Evolutionary conservation across 2,113 vertebrate genomes (phyloP).

Genomic region (Loxodonta africana): DNA sequence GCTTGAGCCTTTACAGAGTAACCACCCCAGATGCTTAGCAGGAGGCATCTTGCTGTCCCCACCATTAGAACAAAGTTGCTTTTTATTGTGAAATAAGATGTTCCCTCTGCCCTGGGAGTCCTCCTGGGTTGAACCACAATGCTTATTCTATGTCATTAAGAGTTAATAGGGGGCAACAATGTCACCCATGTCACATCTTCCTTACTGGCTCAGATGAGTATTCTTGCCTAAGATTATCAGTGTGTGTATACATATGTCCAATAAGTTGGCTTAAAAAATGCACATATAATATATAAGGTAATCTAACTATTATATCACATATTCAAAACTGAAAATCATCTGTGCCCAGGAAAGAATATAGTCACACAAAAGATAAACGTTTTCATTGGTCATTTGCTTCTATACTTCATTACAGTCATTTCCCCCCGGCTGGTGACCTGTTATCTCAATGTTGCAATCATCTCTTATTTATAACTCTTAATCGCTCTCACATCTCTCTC

Average conservation of each 20-base stretch:
- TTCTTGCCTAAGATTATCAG: background rate
- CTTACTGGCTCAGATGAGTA: background rate
- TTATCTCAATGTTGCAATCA: background rate
- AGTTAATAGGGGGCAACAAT: background rate
- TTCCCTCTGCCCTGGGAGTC: background rate
- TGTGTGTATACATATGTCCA: rapidly evolving
- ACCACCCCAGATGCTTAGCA: background rate
- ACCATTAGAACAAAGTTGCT: background rate
- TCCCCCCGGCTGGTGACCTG: background rate
- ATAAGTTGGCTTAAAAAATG: background rate
- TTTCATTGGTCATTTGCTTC: constrained; percentile 28
- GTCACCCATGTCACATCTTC: background rate
- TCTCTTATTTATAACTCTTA: background rate
- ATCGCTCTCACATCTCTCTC: background rate
- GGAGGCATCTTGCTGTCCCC: background rate
- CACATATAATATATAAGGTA: background rate
- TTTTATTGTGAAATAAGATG: constrained; percentile 51
- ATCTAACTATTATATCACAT: background rate
- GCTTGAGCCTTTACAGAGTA: background rate
- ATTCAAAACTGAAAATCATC: background rate
- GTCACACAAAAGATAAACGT: constrained; percentile 30
- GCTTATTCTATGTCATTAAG: constrained; percentile 13
- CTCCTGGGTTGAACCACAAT: background rate
- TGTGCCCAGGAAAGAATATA: background rate
- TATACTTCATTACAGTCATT: background rate